Evolutionary conservation across 2,888 invertebrate species (phyloP).

Genomic region (Noctua janthe): DNA sequence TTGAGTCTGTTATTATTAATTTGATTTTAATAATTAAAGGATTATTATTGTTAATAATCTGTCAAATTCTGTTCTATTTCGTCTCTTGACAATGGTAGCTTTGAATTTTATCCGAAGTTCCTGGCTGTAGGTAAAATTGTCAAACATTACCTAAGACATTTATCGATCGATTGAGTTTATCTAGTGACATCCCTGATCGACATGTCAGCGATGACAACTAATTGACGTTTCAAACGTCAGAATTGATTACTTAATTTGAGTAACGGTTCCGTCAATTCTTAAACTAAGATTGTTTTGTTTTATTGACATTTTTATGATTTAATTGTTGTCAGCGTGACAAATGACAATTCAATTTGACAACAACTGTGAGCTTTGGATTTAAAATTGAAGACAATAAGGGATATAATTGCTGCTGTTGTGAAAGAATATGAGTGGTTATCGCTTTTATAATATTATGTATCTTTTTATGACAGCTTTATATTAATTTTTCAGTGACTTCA

Average conservation of each 20-base stretch:
- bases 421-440: constrained; percentile 19
- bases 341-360: constrained; percentile 46
- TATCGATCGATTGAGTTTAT: not conserved
- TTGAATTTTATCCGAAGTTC: not conserved
- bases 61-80: not conserved
- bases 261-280: constrained; percentile 38
- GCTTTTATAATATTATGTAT: not conserved
- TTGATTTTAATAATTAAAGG: not conserved
- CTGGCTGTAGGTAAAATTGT: not conserved
- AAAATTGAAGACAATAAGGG: constrained; percentile 17
- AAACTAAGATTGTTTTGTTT: constrained; percentile 7
- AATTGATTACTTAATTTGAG: constrained; percentile 32
- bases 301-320: constrained; percentile 48
- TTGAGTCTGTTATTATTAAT: not conserved
- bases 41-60: not conserved
- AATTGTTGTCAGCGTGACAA: constrained; percentile 56
- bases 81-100: not conserved
- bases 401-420: constrained; percentile 38
- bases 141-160: not conserved
- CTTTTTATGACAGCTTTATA: not conserved
- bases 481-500: constrained; percentile 5
- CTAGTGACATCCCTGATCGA: constrained; percentile 9
- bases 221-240: constrained; percentile 41
- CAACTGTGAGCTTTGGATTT: constrained; percentile 30
- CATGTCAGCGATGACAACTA: constrained; percentile 32